Percentiles rank a stretch among this genome's conserved stretches.
phyloP scores from a whole-genome alignment of 2,888 invertebrate genomes.

The Xiphydria camelus region DNA sequence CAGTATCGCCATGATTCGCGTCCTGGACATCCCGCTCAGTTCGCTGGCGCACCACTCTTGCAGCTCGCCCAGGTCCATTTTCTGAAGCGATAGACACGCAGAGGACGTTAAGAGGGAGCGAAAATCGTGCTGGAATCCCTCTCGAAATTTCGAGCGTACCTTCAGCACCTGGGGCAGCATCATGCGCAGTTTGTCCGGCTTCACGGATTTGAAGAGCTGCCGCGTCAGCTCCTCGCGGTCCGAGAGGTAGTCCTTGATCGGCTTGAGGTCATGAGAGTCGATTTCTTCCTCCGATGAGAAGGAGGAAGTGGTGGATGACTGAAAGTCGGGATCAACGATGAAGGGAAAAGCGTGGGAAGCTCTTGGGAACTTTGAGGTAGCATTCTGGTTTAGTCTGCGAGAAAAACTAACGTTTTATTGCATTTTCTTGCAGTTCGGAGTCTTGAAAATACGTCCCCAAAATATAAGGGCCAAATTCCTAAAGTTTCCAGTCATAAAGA shows the following conservation, averaged over 20 bases:
- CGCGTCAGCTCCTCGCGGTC: slow-evolving; percentile 46
- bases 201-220: slow-evolving; percentile 54
- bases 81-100: slow-evolving; percentile 31
- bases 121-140: too few relatives aligned
- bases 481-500: too few relatives aligned
- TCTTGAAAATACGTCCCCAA: too few relatives aligned
- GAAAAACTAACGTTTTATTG: too few relatives aligned
- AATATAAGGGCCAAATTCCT: too few relatives aligned
- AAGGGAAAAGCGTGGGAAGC: too few relatives aligned
- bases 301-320: slow-evolving; percentile 22
- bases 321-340: too few relatives aligned
- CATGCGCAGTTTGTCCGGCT: slow-evolving; percentile 51
- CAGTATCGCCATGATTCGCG: slow-evolving; percentile 46
- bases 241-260: slow-evolving; percentile 50
- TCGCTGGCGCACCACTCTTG: slow-evolving; percentile 52
- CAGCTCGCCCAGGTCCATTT: slow-evolving; percentile 45
- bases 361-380: too few relatives aligned
- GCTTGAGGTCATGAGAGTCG: slow-evolving; percentile 46
- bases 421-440: too few relatives aligned
- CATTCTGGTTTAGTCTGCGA: too few relatives aligned
- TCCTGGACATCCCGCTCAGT: slow-evolving; percentile 52
- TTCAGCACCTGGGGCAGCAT: slow-evolving; percentile 53
- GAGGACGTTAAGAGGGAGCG: too few relatives aligned
- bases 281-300: slow-evolving; percentile 49
- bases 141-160: too few relatives aligned